Evolutionary conservation across 1,140 invertebrate species (phyloP), one percentile per base, ranked within the genome.

Genomic region (Diachasma alloeum): DNA sequence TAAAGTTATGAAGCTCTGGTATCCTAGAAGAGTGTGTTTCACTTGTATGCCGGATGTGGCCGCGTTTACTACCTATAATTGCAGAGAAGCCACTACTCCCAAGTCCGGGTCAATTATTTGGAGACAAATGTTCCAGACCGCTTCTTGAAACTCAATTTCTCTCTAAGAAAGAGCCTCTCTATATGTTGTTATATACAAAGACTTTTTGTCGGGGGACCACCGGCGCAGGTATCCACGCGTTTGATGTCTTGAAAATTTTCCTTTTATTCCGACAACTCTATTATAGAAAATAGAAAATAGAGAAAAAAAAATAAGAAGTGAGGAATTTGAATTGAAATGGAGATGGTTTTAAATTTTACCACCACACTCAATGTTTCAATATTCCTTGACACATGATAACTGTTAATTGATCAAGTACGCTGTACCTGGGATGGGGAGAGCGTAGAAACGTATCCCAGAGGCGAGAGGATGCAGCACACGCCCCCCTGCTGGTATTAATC

Each of bases 41-140:
- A 79, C 83, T 77, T 78, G 82, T 80, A 77, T 84, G 76, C 88
- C 87, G 88, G 88, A 90, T 89, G 88, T 89, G 88, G 88, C 86
- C 81, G 81, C 83, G 82, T 90, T 90, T 89, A 90, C 88, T 87
- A 85, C 87, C 85, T 85, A 85, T 90, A 90, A 90, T 90, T 90
- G 87, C 83, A 88, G 87, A 86, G 87, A 79, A 85, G 86, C 85
- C 59, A 80, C 84, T 77, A 80, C 82, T 76, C 77, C 77, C 79
- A 81, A 75, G 80, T 84, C 77, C 82, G 79, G 78, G 80, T 86
- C 87, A 86, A 88, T 89, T 88, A 88, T 87, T 88, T 84, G 87
- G 84, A 78, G 87, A 88, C 87, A 88, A 88, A 86, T 82, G 81
- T 78, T 70, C 46, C n/a, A 70, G 22, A 46, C 24, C 48, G 39